Base-by-base conservation (phyloP, 2,113 vertebrate species). In the Morone chrysops region DNA sequence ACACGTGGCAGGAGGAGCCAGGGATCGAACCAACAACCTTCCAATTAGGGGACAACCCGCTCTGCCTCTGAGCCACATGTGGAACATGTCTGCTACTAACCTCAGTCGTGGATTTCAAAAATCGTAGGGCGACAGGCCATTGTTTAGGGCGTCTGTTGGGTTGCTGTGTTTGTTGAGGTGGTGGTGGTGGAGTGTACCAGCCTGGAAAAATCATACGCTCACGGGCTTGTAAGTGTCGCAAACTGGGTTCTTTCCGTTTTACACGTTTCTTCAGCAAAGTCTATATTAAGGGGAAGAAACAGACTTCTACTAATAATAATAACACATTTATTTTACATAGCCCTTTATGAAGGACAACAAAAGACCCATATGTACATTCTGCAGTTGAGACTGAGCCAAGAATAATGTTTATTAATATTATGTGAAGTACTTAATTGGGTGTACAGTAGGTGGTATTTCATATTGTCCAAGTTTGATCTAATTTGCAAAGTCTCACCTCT, bases 401-500 rank as follows among this genome's bases (percentile, higher is more conserved):
- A 31, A 31, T 31, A 31, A 31, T 31, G 31, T 31, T 3, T 31
- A 31, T 31, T 31, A 31, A 31, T 31, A 31, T 31, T 31, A 31
- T 31, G 31, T 31, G 31, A 48, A 73, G 14, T 31, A 7, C 14
- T 63, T 16, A 17, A 70, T 31, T 50, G 12, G 40, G 25, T 13
- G 36, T 14, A 40, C 31, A 81, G 40, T 40, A 57, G 9, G 3
- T 4, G 31, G 22, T 45, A 9, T 40, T 65, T 31, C 31, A 79
- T 43, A 20, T 72, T 18, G 38, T 48, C 12, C 61, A 40, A 70
- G 69, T 51, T 31, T 62, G 12, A 43, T 51, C 17, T 36, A 48
- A 1, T 8, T 73, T 75, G 12, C 7, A 0, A 47, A n/a, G 10
- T 13, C 81, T 73, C 78, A 97, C 96, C 96, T 95, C 90, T 68